These are phyloP conservation scores for Callionymus lyra DNA, from an alignment of 2,113 vertebrate species.

Conservation along the genomic window DNA sequence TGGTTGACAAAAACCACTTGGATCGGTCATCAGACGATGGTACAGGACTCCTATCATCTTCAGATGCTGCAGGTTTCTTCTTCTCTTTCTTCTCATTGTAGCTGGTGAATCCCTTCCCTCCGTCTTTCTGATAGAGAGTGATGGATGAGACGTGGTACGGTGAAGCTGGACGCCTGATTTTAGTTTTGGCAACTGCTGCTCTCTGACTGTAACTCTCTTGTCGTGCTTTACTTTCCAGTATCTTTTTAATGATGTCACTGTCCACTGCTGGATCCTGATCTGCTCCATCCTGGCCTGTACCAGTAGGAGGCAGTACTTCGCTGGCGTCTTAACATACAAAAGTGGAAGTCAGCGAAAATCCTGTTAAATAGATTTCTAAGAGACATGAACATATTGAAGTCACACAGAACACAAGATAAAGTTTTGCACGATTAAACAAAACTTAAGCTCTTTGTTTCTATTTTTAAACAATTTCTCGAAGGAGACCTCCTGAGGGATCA, in stretches of 20 bases:
- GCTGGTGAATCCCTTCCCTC: constrained; percentile 18
- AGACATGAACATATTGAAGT: no score
- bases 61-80: constrained; percentile 9
- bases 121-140: constrained; percentile 39
- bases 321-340: constrained; percentile 2
- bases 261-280: constrained; percentile 12
- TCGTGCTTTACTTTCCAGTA: constrained; percentile 29
- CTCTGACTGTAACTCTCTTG: constrained; percentile 21
- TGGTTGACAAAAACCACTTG: constrained; percentile 68
- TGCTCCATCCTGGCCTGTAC: constrained; percentile 26
- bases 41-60: constrained; percentile 26
- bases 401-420: no score
- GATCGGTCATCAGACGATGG: constrained; percentile 44
- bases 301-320: constrained; percentile 6
- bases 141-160: constrained; percentile 51
- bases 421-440: no score
- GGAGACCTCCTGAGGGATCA: no score
- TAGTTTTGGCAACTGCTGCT: constrained; percentile 31
- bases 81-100: constrained; percentile 20
- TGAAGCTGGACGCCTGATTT: constrained; percentile 37
- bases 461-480: no score
- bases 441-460: no score
- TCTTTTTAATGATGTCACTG: constrained; percentile 14
- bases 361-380: background rate
- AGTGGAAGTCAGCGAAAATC: background rate